phyloP scores from a whole-genome alignment of 2,888 invertebrate genomes.

The Saturnia japonica region DNA sequence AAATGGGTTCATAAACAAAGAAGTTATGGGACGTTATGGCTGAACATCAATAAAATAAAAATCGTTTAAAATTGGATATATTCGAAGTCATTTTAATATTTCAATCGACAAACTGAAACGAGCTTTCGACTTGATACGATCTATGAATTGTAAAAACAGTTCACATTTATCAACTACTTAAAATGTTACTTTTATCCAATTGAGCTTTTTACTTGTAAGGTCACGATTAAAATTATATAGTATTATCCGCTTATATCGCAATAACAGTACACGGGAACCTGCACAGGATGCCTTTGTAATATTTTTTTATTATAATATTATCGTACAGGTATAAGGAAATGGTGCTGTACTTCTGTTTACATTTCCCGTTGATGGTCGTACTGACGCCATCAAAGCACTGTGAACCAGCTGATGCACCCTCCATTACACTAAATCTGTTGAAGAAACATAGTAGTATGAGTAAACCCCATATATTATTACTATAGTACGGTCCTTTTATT shows the following conservation, averaged over 20 bases:
- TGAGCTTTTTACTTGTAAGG: neutral
- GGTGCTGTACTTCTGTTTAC: neutral
- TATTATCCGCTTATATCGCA: slow-evolving; percentile 21
- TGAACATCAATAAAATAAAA: too few relatives aligned
- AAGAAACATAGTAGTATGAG: neutral
- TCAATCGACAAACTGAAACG: too few relatives aligned
- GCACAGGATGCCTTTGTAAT: neutral
- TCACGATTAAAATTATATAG: neutral
- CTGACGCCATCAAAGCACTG: slow-evolving; percentile 2
- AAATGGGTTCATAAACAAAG: too few relatives aligned
- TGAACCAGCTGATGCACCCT: neutral
- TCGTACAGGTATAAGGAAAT: slow-evolving; percentile 2
- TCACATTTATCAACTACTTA: too few relatives aligned
- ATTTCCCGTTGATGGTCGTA: neutral
- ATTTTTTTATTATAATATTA: neutral
- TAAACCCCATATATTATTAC: neutral
- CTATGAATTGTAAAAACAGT: too few relatives aligned
- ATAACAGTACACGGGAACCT: neutral
- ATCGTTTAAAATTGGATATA: too few relatives aligned
- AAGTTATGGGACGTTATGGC: too few relatives aligned
- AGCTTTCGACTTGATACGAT: too few relatives aligned
- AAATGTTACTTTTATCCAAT: neutral
- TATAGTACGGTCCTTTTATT: too few relatives aligned
- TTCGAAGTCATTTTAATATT: too few relatives aligned
- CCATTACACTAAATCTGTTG: neutral